phyloP scores from a whole-genome alignment of 2,113 vertebrate genomes.

The Oryzias melastigma region DNA sequence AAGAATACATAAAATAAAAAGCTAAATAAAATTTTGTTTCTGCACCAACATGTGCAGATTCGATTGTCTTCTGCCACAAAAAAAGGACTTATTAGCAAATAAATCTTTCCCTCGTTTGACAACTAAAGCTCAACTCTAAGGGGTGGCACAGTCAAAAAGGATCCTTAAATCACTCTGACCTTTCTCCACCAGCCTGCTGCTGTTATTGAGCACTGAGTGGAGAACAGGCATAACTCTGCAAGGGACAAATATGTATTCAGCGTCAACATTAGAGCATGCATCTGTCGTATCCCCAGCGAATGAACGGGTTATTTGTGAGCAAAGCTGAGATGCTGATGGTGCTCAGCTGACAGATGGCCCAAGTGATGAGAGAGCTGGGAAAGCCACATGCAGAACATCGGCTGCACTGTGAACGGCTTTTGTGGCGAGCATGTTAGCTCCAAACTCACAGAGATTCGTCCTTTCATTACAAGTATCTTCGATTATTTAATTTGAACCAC shows the following conservation, averaged over 20 bases:
- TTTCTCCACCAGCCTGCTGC: conserved; percentile 22
- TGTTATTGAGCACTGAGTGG: conserved; percentile 28
- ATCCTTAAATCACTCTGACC: conserved; percentile 53
- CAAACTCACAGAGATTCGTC: neutral
- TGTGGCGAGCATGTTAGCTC: neutral
- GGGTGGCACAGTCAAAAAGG: conserved; percentile 60
- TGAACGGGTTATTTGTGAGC: conserved; percentile 54
- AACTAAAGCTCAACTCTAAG: conserved; percentile 69
- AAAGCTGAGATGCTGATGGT: conserved; percentile 55
- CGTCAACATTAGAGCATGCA: conserved; percentile 62
- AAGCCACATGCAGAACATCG: conserved; percentile 55
- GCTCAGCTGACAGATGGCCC: conserved; percentile 72
- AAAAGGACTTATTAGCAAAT: conserved; percentile 74
- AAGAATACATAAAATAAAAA: conserved; percentile 7
- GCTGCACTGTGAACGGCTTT: conserved; percentile 11
- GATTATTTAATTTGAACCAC: neutral
- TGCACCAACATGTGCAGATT: conserved; percentile 58
- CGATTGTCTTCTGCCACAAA: conserved; percentile 65
- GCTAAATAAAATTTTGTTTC: conserved; percentile 5
- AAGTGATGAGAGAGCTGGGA: conserved; percentile 59
- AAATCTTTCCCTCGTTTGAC: conserved; percentile 74
- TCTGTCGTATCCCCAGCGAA: conserved; percentile 67
- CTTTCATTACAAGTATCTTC: neutral
- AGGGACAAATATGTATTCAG: conserved; percentile 33
- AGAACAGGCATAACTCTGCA: conserved; percentile 19